Evolutionary conservation across 2,113 vertebrate species (phyloP), one percentile per base, ranked within the genome.

Genomic region (Brachionichthys hirsutus): DNA sequence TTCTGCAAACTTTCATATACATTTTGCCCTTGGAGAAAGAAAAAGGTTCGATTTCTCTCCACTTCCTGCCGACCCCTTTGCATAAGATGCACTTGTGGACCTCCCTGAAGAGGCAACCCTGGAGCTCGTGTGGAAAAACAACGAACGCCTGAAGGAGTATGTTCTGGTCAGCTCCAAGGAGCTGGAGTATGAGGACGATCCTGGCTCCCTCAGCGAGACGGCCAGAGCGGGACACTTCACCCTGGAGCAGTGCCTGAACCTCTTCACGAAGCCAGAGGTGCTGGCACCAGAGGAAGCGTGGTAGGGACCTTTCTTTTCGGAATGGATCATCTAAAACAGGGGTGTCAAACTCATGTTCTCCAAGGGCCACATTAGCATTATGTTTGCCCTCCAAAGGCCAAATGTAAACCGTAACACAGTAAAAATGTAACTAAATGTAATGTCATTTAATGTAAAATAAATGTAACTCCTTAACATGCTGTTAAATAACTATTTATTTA

Each of bases 241-340:
- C 13, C 89, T 99, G 69, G 95, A 97, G 83, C 97, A 99, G 87
- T 99, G 97, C 85, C 94, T 99, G 74, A 98, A 96, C 76, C 96
- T 99, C 68, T 99, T 99, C 80, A 99, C 97, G 1, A 95, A 93
- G 82, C 97, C 97, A 0, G 97, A 99, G 90, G 96, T 98, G 75
- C 91, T 99, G 76, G 97, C 97, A 1, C 97, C 97, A 0, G 97
- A 99, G 79, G 97, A 99, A 82, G 97, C 95, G 0, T 99, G 97
- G 97, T 99, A 90, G 78, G 94, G n/a, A 38, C 15, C 19, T 49
- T 50, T 9, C 19, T 14, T 1, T 10, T 16, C 3, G 11, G 15
- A 3, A 30, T 8, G 8, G 24, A 30, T 30, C 1, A 30, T 30
- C 24, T 30, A 30, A 30, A 30, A 30, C 8, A 30, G 8, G n/a